Percentiles rank a stretch among this genome's conserved stretches.
phyloP scores from a whole-genome alignment of 2,888 invertebrate species.

The Physocephala rufipes region DNA sequence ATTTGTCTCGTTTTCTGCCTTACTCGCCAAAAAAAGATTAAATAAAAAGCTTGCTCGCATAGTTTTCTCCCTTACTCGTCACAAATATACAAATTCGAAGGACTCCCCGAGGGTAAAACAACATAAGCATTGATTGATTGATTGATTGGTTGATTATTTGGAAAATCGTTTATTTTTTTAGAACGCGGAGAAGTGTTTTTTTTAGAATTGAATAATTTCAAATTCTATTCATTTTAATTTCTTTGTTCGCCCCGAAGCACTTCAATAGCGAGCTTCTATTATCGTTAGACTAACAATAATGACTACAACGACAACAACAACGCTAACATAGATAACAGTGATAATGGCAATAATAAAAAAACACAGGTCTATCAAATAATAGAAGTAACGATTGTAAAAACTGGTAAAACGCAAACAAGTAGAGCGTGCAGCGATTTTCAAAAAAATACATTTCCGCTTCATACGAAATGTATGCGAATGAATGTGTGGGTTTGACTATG shows the following conservation, averaged over 20 bases:
- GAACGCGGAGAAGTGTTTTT: neutral
- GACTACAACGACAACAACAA: too few species aligned
- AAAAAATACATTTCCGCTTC: neutral
- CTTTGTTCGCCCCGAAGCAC: neutral
- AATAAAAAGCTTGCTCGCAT: too few species aligned
- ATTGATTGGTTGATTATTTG: neutral
- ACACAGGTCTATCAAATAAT: too few species aligned
- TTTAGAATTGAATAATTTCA: neutral
- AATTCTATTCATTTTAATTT: slow-evolving; percentile 7
- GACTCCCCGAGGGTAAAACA: neutral
- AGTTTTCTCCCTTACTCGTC: too few species aligned
- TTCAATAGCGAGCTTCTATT: too few species aligned
- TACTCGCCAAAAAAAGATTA: neutral
- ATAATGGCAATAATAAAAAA: too few species aligned
- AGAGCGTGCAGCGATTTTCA: neutral
- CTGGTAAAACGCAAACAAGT: neutral
- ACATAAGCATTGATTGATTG: neutral
- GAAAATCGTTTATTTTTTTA: neutral
- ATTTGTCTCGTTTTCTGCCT: neutral
- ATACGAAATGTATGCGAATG: neutral
- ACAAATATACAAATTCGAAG: neutral
- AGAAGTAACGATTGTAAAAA: neutral
- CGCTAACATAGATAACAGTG: too few species aligned
- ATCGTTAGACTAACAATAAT: too few species aligned
- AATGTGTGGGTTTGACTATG: neutral